Evolutionary conservation across 2,888 invertebrate genomes (phyloP).

Genomic region (Belgica antarctica): DNA sequence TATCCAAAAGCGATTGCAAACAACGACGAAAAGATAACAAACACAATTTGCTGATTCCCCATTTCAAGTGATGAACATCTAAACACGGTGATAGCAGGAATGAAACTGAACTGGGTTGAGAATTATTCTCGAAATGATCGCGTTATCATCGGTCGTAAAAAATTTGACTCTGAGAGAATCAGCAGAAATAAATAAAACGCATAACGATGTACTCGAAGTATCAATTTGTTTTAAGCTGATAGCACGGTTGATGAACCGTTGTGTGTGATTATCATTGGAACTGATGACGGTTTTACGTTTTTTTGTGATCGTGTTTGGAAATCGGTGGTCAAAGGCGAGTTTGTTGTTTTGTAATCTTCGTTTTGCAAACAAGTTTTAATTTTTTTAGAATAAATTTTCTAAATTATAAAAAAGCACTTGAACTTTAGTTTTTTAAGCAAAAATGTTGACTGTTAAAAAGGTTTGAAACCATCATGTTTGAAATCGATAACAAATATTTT

Average conservation of each 20-base stretch:
- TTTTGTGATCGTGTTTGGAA: too few relatives aligned
- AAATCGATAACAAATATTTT: too few relatives aligned
- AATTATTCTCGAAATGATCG: not conserved
- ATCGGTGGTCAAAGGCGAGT: too few relatives aligned
- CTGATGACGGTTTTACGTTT: too few relatives aligned
- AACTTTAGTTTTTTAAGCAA: too few relatives aligned
- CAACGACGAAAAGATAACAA: constrained; percentile 10
- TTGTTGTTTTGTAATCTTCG: too few relatives aligned
- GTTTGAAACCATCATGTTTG: too few relatives aligned
- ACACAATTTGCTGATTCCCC: not conserved
- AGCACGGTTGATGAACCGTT: not conserved
- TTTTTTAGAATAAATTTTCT: too few relatives aligned
- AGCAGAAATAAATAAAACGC: not conserved
- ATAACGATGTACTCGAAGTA: not conserved
- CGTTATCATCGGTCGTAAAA: not conserved
- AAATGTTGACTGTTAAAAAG: too few relatives aligned
- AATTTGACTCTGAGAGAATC: not conserved
- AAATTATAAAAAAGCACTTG: too few relatives aligned
- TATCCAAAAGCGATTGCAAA: constrained; percentile 40
- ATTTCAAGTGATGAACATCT: not conserved
- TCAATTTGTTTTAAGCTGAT: constrained; percentile 11
- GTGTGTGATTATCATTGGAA: too few relatives aligned
- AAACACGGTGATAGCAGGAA: not conserved
- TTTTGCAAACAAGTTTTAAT: too few relatives aligned
- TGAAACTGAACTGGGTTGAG: not conserved